These are phyloP conservation scores for Drosophila persimilis DNA, from an alignment of 1,140 invertebrate species.

Conservation along the genomic window DNA sequence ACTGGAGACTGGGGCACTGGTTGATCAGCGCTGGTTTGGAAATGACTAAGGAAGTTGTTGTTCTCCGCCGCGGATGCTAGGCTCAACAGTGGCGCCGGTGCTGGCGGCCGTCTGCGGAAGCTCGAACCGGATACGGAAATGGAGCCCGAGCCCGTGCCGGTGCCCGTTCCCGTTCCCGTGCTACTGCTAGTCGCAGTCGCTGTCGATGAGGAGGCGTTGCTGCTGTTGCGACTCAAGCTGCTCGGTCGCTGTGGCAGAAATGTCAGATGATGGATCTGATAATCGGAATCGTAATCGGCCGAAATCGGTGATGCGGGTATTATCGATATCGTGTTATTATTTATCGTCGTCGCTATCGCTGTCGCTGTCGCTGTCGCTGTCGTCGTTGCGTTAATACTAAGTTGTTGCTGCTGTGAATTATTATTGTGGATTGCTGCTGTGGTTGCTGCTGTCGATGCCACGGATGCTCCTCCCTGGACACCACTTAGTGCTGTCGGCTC, in stretches of 20 bases:
- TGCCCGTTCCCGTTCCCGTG: slow-evolving; percentile 42
- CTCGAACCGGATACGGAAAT: slow-evolving; percentile 54
- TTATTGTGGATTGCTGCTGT: slow-evolving; percentile 56
- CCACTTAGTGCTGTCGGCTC: slow-evolving; percentile 83
- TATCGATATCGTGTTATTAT: slow-evolving; percentile 69
- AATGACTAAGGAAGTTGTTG: slow-evolving; percentile 81
- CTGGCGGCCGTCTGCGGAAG: slow-evolving; percentile 68
- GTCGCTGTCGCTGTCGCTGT: slow-evolving; percentile 21
- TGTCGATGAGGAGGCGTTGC: slow-evolving; percentile 71
- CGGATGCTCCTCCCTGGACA: slow-evolving; percentile 17
- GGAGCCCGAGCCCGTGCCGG: slow-evolving; percentile 70
- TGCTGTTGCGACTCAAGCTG: slow-evolving; percentile 75
- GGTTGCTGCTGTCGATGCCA: slow-evolving; percentile 31
- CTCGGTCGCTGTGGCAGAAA: slow-evolving; percentile 78
- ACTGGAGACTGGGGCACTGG: slow-evolving; percentile 72
- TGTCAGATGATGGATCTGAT: slow-evolving; percentile 78
- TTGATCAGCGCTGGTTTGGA: slow-evolving; percentile 73
- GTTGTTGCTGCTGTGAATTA: slow-evolving; percentile 52
- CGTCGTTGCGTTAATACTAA: slow-evolving; percentile 48
- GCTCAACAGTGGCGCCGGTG: slow-evolving; percentile 33
- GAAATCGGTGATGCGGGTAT: slow-evolving; percentile 52
- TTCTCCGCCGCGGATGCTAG: slow-evolving; percentile 33
- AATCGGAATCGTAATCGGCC: slow-evolving; percentile 66
- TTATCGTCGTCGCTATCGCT: slow-evolving; percentile 28
- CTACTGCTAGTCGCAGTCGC: slow-evolving; percentile 63